These are phyloP conservation scores for Itoplectis maculator DNA, from an alignment of 2,888 invertebrate species.

Conservation along the genomic window DNA sequence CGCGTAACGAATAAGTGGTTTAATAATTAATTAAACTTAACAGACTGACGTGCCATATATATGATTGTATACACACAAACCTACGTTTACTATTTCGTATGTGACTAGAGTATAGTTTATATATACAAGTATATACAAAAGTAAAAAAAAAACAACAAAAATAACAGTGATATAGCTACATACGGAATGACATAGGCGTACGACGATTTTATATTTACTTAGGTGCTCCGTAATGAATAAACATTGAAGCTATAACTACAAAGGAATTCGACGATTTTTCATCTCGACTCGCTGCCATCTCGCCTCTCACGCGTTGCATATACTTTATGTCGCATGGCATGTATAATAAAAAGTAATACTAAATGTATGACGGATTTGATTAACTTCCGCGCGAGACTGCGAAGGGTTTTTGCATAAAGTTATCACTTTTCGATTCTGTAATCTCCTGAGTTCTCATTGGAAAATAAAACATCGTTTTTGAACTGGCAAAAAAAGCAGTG, in stretches of 20 bases:
- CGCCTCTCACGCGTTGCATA: neutral
- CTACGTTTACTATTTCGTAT: conserved; percentile 81
- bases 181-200: conserved; percentile 80
- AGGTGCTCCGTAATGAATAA: conserved; percentile 81
- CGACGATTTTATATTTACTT: conserved; percentile 81
- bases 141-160: conserved; percentile 71
- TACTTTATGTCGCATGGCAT: neutral
- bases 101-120: conserved; percentile 81
- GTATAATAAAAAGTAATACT: too few relatives aligned
- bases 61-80: conserved; percentile 77
- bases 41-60: conserved; percentile 84
- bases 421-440: neutral
- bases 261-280: neutral
- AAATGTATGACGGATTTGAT: too few relatives aligned
- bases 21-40: conserved; percentile 81
- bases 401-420: too few relatives aligned
- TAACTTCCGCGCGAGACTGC: too few relatives aligned
- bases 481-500: too few relatives aligned
- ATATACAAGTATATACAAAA: conserved; percentile 72
- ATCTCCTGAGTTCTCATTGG: too few relatives aligned
- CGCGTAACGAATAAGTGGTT: conserved; percentile 75
- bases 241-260: conserved; percentile 70
- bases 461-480: too few relatives aligned
- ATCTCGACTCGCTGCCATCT: conserved; percentile 13
- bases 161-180: conserved; percentile 81